These are phyloP conservation scores for Tichodroma muraria DNA, from an alignment of 2,113 vertebrate genomes.

Conservation along the genomic window DNA sequence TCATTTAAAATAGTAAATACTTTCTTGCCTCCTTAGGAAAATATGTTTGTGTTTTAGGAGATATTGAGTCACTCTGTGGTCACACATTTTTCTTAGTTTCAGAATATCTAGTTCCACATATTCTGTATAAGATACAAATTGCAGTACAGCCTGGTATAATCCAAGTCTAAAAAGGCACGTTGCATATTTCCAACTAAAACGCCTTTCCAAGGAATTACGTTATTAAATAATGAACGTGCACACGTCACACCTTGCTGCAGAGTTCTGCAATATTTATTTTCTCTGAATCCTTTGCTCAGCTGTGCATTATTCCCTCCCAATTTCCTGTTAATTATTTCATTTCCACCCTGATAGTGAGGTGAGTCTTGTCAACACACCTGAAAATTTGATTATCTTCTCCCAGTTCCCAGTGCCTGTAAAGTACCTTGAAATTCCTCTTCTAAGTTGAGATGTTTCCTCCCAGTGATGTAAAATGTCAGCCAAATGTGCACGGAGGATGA, in stretches of 20 bases:
- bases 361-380: neutral
- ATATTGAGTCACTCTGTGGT: neutral
- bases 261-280: neutral
- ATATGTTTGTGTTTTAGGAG: neutral
- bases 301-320: neutral
- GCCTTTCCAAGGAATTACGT: neutral
- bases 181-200: neutral
- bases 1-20: neutral
- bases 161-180: neutral
- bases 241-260: neutral
- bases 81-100: neutral
- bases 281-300: neutral
- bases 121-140: neutral
- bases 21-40: neutral
- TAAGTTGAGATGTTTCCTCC: neutral
- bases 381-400: neutral
- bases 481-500: fast-evolving
- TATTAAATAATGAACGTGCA: neutral
- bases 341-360: neutral
- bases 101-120: neutral
- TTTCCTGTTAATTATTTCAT: neutral
- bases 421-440: neutral
- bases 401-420: neutral
- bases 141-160: neutral
- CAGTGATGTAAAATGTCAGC: neutral